A percentile compares a stretch with the other conserved stretches of the same genome.
Conservation (phyloP, 2,888 invertebrate genomes). For the Hydropsyche betteni region DNA sequence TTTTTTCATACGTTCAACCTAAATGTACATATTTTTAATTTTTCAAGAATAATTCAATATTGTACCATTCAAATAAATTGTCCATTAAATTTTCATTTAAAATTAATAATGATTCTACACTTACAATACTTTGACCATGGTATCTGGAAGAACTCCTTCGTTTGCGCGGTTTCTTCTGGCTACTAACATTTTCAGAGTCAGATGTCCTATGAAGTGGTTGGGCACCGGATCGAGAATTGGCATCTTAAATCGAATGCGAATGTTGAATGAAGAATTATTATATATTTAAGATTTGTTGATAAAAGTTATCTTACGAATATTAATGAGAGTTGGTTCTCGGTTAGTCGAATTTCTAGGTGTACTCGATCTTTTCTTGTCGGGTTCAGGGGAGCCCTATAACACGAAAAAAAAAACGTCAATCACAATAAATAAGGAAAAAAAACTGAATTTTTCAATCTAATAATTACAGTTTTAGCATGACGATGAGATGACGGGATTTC, state of each 20-base stretch:
- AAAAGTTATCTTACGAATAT: not conserved
- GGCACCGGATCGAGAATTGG: not conserved
- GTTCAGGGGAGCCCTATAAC: conserved; percentile 44
- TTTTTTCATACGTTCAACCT: conserved; percentile 79
- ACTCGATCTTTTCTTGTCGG: conserved; percentile 31
- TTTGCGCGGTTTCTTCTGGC: conserved; percentile 33
- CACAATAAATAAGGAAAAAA: not conserved
- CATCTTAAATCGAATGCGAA: not conserved
- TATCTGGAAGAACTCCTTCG: conserved; percentile 39
- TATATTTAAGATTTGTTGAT: too few relatives aligned
- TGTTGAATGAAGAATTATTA: too few relatives aligned
- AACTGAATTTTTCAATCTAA: not conserved
- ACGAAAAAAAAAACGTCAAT: conserved; percentile 28
- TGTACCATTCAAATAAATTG: not conserved
- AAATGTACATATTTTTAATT: conserved; percentile 45
- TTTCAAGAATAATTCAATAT: not conserved
- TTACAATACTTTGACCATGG: conserved; percentile 48
- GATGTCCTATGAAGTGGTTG: conserved; percentile 13
- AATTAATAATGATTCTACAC: conserved; percentile 53
- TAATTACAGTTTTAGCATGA: conserved; percentile 22
- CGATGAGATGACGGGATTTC: conserved; percentile 73
- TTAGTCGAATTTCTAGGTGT: conserved; percentile 32
- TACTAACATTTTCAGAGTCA: conserved; percentile 35
- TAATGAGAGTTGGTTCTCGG: conserved; percentile 7
- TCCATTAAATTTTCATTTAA: not conserved